Percentiles rank a stretch among this genome's conserved stretches.
These are phyloP conservation scores for Arion vulgaris DNA, from an alignment of 1,140 invertebrate genomes.

Conservation along the genomic window DNA sequence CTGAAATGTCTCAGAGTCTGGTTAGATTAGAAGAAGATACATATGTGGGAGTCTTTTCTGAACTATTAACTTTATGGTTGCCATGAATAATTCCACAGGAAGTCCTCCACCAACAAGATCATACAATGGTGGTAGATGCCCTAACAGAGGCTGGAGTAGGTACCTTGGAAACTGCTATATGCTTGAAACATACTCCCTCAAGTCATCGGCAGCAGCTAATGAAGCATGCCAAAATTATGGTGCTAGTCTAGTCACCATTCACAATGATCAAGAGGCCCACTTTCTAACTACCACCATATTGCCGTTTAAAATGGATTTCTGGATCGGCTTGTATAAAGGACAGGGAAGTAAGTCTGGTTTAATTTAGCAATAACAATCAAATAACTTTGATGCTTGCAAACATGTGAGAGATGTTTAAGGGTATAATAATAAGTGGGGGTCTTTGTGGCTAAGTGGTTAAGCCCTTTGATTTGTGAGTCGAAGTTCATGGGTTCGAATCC, in stretches of 20 bases:
- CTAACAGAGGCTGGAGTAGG: constrained; percentile 11
- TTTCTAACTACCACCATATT: constrained; percentile 41
- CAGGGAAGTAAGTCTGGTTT: constrained; percentile 29
- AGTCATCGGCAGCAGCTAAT: constrained; percentile 51
- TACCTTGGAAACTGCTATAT: constrained; percentile 37
- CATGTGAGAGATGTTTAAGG: too few relatives aligned
- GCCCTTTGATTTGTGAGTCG: too few relatives aligned
- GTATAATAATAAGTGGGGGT: too few relatives aligned
- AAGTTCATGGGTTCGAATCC: too few relatives aligned
- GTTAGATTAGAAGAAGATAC: too few relatives aligned
- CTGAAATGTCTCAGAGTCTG: too few relatives aligned
- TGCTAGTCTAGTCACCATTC: constrained; percentile 50
- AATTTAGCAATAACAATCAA: too few relatives aligned
- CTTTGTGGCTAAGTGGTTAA: too few relatives aligned
- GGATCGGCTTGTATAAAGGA: constrained; percentile 41
- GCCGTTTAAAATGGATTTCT: constrained; percentile 1
- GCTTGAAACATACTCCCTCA: neutral
- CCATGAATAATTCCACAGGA: neutral
- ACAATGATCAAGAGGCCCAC: constrained; percentile 46
- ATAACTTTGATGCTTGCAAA: too few relatives aligned
- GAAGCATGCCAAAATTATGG: constrained; percentile 46
- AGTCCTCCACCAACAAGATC: neutral
- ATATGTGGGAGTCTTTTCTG: too few relatives aligned
- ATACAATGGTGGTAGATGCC: neutral
- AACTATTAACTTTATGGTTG: too few relatives aligned